A percentile compares a stretch with the other conserved stretches of the same genome.
Conservation (phyloP, 2,888 invertebrate species). For the Catocala fraxini region DNA sequence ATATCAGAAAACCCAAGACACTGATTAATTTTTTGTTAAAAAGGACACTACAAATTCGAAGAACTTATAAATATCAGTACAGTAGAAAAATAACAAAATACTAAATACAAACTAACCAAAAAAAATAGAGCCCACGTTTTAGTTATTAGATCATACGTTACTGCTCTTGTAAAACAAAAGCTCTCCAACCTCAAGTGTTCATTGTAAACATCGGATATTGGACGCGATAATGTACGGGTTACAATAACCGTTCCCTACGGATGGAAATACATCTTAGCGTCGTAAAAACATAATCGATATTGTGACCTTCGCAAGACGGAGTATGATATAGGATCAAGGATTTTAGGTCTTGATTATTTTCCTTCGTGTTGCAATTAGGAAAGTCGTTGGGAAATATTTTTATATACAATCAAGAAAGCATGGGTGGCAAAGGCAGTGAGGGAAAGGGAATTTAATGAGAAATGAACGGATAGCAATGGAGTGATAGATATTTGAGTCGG, state of each 20-base stretch:
- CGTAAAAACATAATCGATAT: conserved; percentile 30
- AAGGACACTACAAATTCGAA: too few species aligned
- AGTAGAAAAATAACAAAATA: too few species aligned
- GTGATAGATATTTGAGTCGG: too few species aligned
- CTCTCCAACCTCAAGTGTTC: not conserved
- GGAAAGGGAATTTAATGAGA: not conserved
- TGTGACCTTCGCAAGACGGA: conserved; percentile 9
- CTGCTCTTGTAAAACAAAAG: not conserved
- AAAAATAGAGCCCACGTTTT: too few species aligned
- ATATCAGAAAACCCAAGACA: too few species aligned
- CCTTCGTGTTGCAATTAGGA: not conserved
- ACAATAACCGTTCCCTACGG: conserved; percentile 30
- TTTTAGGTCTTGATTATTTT: conserved; percentile 11
- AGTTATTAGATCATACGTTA: not conserved
- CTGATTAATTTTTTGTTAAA: too few species aligned
- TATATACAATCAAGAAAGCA: not conserved
- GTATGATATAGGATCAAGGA: conserved; percentile 13
- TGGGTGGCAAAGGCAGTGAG: too few species aligned
- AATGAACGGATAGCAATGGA: too few species aligned
- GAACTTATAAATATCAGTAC: not conserved
- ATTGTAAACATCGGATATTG: conserved; percentile 35
- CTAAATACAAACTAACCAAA: too few species aligned
- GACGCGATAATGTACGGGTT: conserved; percentile 30
- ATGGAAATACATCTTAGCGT: conserved; percentile 24
- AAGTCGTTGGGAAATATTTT: not conserved